phyloP scores from a whole-genome alignment of 2,113 vertebrate species.

The Bostrychus sinensis region DNA sequence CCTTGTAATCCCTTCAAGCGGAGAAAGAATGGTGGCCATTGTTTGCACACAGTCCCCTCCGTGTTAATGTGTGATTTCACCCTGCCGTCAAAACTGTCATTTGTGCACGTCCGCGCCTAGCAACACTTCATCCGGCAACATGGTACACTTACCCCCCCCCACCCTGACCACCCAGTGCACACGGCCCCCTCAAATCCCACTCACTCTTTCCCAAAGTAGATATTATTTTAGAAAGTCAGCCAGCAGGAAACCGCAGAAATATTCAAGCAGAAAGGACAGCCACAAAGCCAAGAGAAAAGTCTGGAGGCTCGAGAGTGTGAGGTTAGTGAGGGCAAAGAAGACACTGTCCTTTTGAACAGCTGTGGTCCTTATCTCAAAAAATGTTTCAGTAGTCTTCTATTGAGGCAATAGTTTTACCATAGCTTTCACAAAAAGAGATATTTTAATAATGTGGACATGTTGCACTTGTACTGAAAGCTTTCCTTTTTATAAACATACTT shows the following conservation, averaged over 20 bases:
- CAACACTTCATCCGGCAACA: conserved; percentile 50
- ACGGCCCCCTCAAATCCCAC: conserved; percentile 17
- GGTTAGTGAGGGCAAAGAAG: conserved; percentile 43
- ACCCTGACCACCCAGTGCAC: conserved; percentile 48
- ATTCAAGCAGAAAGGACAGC: conserved; percentile 36
- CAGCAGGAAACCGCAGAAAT: conserved; percentile 58
- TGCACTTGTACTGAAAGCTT: conserved; percentile 3
- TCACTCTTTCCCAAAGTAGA: conserved; percentile 3
- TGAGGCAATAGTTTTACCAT: conserved; percentile 21
- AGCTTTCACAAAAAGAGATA: conserved; percentile 34
- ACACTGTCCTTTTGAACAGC: conserved; percentile 47
- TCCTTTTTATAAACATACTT: conserved; percentile 35
- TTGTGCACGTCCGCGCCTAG: conserved; percentile 53
- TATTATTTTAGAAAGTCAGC: conserved; percentile 27
- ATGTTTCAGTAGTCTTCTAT: conserved; percentile 19
- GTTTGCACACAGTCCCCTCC: conserved; percentile 45
- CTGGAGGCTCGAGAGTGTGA: conserved; percentile 34
- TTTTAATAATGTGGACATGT: conserved; percentile 13
- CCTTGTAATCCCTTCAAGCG: conserved; percentile 65
- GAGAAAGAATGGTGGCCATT: conserved; percentile 61
- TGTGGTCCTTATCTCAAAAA: conserved; percentile 53
- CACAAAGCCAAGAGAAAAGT: conserved; percentile 34
- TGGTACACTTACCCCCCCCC: conserved; percentile 23
- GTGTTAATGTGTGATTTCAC: conserved; percentile 63
- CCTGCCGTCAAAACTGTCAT: conserved; percentile 58